Conservation (phyloP, 2,888 invertebrate species). For the Platycnemis pennipes region DNA sequence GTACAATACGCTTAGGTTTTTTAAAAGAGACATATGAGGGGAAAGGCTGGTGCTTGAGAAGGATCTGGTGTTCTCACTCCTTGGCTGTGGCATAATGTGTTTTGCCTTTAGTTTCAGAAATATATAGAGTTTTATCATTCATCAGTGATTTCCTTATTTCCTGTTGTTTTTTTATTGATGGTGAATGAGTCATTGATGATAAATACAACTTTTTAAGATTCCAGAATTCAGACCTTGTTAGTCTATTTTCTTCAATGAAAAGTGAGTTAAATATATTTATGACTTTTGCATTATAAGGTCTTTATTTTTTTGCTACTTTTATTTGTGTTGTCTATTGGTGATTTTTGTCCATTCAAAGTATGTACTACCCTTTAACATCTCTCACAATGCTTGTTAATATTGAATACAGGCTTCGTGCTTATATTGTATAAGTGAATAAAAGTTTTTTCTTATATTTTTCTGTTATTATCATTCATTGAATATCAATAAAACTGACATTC, state of each 20-base stretch:
- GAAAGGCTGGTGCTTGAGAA: slow-evolving; percentile 11
- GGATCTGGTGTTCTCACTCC: not conserved
- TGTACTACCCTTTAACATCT: not conserved
- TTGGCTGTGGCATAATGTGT: not conserved
- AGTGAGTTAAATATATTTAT: not conserved
- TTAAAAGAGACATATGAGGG: not conserved
- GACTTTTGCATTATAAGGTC: not conserved
- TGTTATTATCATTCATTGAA: not conserved
- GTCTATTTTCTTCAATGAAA: not conserved
- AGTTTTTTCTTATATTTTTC: not conserved
- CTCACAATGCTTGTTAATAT: not conserved
- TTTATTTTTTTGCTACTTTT: not conserved
- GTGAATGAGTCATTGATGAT: not conserved
- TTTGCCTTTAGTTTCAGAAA: not conserved
- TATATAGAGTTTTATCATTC: not conserved
- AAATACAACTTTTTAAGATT: not conserved
- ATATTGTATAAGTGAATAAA: slow-evolving; percentile 5
- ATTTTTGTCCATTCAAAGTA: not conserved
- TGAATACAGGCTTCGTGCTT: not conserved
- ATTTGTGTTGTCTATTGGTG: not conserved
- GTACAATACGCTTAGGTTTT: slow-evolving; percentile 15
- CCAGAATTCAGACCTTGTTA: not conserved
- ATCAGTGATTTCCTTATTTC: not conserved
- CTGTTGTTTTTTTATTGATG: not conserved
- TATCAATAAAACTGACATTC: too few species aligned